Conservation (phyloP, 2,113 vertebrate species). For the Sebastes schlegelii region DNA sequence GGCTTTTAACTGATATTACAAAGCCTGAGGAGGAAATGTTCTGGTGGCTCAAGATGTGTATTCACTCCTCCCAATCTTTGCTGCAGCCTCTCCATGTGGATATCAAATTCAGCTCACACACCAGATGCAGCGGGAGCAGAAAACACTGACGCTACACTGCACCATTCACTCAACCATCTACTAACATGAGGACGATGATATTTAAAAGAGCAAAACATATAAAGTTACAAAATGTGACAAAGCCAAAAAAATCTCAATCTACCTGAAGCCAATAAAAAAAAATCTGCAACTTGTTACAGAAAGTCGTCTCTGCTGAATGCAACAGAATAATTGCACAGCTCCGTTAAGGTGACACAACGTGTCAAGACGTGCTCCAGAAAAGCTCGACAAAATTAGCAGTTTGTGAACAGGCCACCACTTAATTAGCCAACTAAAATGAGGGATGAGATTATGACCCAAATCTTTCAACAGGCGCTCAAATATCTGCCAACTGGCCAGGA, state of each 20-base stretch:
- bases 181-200: neutral
- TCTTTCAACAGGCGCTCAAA: conserved; percentile 26
- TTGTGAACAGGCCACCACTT: conserved; percentile 22
- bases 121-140: conserved; percentile 42
- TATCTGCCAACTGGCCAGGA: conserved; percentile 26
- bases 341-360: conserved; percentile 1
- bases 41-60: neutral
- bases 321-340: neutral
- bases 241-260: neutral
- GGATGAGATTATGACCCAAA: conserved; percentile 35
- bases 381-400: conserved; percentile 20
- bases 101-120: conserved; percentile 62
- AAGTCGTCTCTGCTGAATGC: neutral
- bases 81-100: conserved; percentile 39
- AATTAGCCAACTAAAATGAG: conserved; percentile 49
- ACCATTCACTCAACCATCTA: conserved; percentile 31
- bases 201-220: neutral
- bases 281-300: neutral
- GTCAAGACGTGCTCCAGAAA: conserved; percentile 20
- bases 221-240: neutral
- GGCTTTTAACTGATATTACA: neutral
- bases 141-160: conserved; percentile 31
- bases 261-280: neutral
- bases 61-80: conserved; percentile 1
- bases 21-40: conserved; percentile 10